Evolutionary conservation across 2,888 invertebrate genomes (phyloP), one percentile per base, ranked within the genome.

Genomic region (Strigamia maritima): DNA sequence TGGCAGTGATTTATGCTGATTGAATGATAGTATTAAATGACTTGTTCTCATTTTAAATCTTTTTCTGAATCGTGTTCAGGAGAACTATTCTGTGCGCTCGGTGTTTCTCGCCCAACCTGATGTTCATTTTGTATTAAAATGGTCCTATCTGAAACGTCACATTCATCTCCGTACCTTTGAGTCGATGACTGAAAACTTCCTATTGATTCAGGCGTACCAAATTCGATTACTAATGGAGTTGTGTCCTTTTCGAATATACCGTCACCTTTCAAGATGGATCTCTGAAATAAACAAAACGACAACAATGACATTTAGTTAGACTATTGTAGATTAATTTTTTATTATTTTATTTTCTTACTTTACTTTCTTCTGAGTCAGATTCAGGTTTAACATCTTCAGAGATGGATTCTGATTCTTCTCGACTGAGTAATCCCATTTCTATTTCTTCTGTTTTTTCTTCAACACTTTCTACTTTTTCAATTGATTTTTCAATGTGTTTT

Each of bases 181-280:
- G 12, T 40, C 19, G 40, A 24, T 38, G 76, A 35, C 8, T 22
- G 38, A 38, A 75, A 14, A 49, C 77, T 77, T 38, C 77, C 54
- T 49, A 77, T 77, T 40, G 77, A 77, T 10, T 49, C 49, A 2
- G 77, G 77, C 1, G 77, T 77, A 10, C 77, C 77, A n/a, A 70
- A 70, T n/a, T 77, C 77, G 49, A 40, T 44, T 10, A 77, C 77
- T 16, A 77, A 19, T 2, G 77, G 77, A 0, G 44, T 44, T 6
- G 54, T 77, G 28, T 77, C 77, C 22, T 40, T 31, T 49, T 77
- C 77, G 44, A 77, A 77, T 24, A 77, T 77, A 10, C 77, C 77
- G 16, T 77, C 77, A 2, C 77, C 54, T 49, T 77, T 77, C 22
- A 49, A 28, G 14, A 10, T 24, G 0, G 77, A 38, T 12, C 24